Evolutionary conservation across 35 echinoderm and acorn worm genomes (phyloP), one percentile per base, ranked within the genome.

Genomic region (Eucidaris tribuloides): DNA sequence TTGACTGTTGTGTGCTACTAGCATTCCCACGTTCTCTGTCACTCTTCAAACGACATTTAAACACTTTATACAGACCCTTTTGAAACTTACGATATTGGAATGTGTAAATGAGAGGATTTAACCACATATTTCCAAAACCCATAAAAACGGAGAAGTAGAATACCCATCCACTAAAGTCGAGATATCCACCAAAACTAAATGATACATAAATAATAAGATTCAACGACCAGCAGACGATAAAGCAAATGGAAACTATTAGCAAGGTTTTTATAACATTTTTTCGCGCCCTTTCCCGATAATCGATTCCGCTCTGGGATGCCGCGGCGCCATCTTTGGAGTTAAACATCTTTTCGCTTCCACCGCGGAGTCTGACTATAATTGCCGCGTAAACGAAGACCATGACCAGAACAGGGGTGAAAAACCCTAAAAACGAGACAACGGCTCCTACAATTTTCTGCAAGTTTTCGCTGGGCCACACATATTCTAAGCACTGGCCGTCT

Each of bases 31-130:
- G n/a, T n/a, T n/a, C n/a, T n/a, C n/a, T n/a, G n/a, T n/a, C n/a
- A n/a, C n/a, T n/a, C n/a, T n/a, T n/a, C n/a, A n/a, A n/a, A n/a
- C n/a, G n/a, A n/a, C n/a, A n/a, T n/a, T n/a, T n/a, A n/a, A 74
- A 74, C 41, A 74, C 0, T 41, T 74, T 74, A n/a, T 44, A 25
- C 34, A 94, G 44, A 4, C 81, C 92, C 34, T 85, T 50, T 54
- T 78, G 76, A 65, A 95, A 95, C 24, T 82, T 58, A 22, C 70
- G 55, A 48, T 90, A 95, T 39, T 95, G 80, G 39, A 90, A 86
- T 15, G 82, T 77, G 41, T 95, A 95, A n/a, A 95, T 95, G 36
- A 95, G 58, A 7, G 92, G 92, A 70, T 95, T 90, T 44, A 82
- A 56, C 33, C 82, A 85, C 92, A 95, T 95, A 32, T 95, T 95